phyloP scores from a whole-genome alignment of 2,113 vertebrate genomes.

The Peromyscus maniculatus region DNA sequence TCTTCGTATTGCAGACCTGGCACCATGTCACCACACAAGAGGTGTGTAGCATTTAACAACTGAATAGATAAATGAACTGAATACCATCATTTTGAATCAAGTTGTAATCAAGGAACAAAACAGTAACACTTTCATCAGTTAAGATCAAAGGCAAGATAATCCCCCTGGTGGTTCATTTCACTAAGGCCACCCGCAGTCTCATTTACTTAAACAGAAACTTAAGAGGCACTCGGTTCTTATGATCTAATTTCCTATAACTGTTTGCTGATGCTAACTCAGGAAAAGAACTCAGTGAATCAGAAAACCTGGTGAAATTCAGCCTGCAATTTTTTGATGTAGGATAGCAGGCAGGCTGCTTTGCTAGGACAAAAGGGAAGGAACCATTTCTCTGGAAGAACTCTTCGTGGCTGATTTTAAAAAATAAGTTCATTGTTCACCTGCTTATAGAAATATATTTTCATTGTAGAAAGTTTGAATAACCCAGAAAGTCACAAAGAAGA shows the following conservation, averaged over 20 bases:
- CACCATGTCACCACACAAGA: background rate
- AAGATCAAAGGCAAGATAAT: conserved; percentile 49
- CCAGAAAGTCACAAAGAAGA: background rate
- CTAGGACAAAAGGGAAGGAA: background rate
- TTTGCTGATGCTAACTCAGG: conserved; percentile 37
- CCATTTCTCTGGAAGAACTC: background rate
- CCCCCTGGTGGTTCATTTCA: conserved; percentile 26
- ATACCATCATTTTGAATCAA: conserved; percentile 47
- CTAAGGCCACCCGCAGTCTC: background rate
- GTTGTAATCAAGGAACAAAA: conserved; percentile 29
- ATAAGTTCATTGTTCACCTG: background rate
- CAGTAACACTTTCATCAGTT: conserved; percentile 20
- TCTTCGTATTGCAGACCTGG: background rate
- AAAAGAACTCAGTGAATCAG: conserved; percentile 33
- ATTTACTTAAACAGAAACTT: conserved; percentile 37
- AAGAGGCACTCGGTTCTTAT: conserved; percentile 23
- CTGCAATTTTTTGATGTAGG: background rate
- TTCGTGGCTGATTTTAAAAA: conserved; percentile 8
- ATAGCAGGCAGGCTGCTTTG: background rate
- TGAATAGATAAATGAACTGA: conserved; percentile 29
- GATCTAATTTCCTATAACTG: conserved; percentile 32
- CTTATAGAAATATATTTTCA: conserved; percentile 44
- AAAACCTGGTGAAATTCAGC: conserved; percentile 34
- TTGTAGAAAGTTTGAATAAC: conserved; percentile 31
- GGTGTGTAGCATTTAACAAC: background rate